Evolutionary conservation across 2,888 invertebrate species (phyloP).

Genomic region (Hypena proboscidalis): DNA sequence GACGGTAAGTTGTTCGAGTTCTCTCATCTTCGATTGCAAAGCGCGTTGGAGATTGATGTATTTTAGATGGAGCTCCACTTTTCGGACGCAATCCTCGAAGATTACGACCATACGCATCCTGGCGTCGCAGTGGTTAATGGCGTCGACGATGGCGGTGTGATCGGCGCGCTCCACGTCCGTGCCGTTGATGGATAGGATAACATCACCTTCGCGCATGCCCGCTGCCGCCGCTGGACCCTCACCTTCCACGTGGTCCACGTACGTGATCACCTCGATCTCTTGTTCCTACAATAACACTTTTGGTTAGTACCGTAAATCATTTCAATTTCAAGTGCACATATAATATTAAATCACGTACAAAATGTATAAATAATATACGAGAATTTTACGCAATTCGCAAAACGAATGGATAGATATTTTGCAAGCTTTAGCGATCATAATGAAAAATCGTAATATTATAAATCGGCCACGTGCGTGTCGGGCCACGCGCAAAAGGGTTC

Average conservation of each 20-base stretch:
- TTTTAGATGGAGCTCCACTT: slow-evolving; percentile 96
- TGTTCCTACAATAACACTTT: slow-evolving; percentile 84
- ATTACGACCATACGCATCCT: slow-evolving; percentile 98
- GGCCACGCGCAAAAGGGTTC: too few relatives aligned
- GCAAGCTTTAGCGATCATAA: too few relatives aligned
- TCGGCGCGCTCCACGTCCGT: slow-evolving; percentile 97
- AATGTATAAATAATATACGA: too few relatives aligned
- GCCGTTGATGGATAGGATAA: slow-evolving; percentile 98
- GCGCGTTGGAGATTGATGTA: slow-evolving; percentile 95
- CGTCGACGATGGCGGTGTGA: slow-evolving; percentile 96
- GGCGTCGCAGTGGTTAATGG: slow-evolving; percentile 95
- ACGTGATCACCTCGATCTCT: slow-evolving; percentile 98
- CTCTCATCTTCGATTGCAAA: slow-evolving; percentile 93
- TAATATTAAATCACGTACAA: too few relatives aligned
- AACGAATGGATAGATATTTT: too few relatives aligned
- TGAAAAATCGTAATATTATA: too few relatives aligned
- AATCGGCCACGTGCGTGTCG: too few relatives aligned
- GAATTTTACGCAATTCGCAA: too few relatives aligned
- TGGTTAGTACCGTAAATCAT: not conserved
- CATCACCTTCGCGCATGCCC: slow-evolving; percentile 98
- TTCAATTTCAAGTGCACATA: too few relatives aligned
- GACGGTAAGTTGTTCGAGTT: slow-evolving; percentile 92
- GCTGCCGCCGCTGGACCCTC: slow-evolving; percentile 96
- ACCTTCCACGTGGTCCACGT: slow-evolving; percentile 97
- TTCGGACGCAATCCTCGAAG: slow-evolving; percentile 98